Percentiles rank a stretch among this genome's conserved stretches.
Evolutionary conservation across 2,888 invertebrate genomes (phyloP).

Genomic region (Archips xylosteana): DNA sequence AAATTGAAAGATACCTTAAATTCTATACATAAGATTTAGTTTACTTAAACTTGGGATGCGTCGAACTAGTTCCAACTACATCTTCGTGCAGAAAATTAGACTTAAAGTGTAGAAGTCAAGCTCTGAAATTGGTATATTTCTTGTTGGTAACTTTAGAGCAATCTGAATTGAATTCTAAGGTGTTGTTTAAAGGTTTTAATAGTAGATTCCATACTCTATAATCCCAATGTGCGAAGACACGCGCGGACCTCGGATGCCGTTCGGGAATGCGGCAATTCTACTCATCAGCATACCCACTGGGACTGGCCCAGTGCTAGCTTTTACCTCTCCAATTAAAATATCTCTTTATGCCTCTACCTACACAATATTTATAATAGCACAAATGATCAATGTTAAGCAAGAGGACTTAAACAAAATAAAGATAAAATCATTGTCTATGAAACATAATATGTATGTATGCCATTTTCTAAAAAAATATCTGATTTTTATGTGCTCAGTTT

Average conservation of each 20-base stretch:
- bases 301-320: constrained; percentile 70
- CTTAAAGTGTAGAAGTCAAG: constrained; percentile 72
- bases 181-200: constrained; percentile 45
- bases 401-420: neutral
- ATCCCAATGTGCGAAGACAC: constrained; percentile 74
- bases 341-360: constrained; percentile 48
- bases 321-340: constrained; percentile 77
- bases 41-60: constrained; percentile 38
- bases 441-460: neutral
- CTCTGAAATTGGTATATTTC: constrained; percentile 73
- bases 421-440: too few relatives aligned
- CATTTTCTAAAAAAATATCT: neutral
- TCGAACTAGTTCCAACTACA: constrained; percentile 6
- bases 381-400: neutral
- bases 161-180: constrained; percentile 49
- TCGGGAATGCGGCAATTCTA: constrained; percentile 76
- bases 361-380: neutral
- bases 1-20: constrained; percentile 47
- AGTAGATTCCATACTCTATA: constrained; percentile 45
- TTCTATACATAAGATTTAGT: constrained; percentile 43
- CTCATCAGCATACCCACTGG: constrained; percentile 69
- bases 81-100: constrained; percentile 72
- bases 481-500: too few relatives aligned
- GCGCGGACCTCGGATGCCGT: constrained; percentile 55
- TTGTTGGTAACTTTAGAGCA: constrained; percentile 48